phyloP scores from a whole-genome alignment of 2,797 vertebrate species.

The Notamacropus eugenii region DNA sequence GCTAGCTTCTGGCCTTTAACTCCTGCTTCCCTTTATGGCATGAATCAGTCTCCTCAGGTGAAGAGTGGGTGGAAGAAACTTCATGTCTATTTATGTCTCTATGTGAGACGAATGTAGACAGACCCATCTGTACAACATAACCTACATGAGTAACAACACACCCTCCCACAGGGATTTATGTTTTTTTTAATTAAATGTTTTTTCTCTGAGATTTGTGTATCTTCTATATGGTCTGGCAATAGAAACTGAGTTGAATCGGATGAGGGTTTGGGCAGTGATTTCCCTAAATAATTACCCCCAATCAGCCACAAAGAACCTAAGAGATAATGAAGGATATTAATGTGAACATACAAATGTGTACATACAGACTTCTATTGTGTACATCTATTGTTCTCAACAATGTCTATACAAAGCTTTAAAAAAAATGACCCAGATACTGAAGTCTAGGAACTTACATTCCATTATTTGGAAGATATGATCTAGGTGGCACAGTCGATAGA shows the following conservation, averaged over 20 bases:
- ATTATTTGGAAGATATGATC: background rate
- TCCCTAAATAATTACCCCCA: background rate
- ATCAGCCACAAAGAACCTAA: background rate
- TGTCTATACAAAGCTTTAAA: background rate
- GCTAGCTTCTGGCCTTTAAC: background rate
- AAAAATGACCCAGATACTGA: background rate
- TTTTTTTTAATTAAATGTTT: background rate
- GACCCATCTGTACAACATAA: background rate
- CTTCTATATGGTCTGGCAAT: background rate
- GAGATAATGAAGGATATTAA: background rate
- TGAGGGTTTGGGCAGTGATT: background rate
- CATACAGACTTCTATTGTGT: background rate
- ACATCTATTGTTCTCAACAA: background rate
- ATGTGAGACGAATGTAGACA: background rate
- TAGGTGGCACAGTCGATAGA: background rate
- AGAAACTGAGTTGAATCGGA: background rate
- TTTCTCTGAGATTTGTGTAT: background rate
- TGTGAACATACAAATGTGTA: too few species aligned
- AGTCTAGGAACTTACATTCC: background rate
- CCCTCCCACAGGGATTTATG: background rate
- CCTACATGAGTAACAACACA: background rate
- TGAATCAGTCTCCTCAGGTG: background rate
- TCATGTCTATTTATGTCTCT: background rate
- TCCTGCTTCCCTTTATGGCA: background rate
- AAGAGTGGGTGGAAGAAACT: background rate